Percentiles rank a stretch among this genome's conserved stretches.
Evolutionary conservation across 37 sponge, comb jelly and placozoan genomes (phyloP).

Genomic region (Ephydatia muelleri): DNA sequence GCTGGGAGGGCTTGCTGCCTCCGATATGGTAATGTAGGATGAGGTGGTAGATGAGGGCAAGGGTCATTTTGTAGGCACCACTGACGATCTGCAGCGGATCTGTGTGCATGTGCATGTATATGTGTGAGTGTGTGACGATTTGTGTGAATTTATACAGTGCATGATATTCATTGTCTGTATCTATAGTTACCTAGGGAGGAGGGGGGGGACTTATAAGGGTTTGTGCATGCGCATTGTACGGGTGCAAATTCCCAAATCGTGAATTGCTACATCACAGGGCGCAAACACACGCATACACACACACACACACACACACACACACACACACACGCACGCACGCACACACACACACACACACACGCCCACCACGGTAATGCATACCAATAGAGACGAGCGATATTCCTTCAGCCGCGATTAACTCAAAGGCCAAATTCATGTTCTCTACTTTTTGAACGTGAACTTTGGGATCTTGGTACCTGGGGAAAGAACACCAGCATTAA

Average conservation of each 20-base stretch:
- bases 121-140: too few relatives aligned
- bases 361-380: slow-evolving; percentile 12
- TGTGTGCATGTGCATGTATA: not conserved
- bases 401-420: not conserved
- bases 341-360: slow-evolving; percentile 18
- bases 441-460: not conserved
- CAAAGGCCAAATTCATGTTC: not conserved
- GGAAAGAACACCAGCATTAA: not conserved
- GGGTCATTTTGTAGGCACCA: not conserved
- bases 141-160: too few relatives aligned
- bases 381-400: slow-evolving; percentile 13
- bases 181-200: too few relatives aligned
- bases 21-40: not conserved
- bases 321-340: slow-evolving; percentile 25
- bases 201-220: too few relatives aligned
- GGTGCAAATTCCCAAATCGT: not conserved
- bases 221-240: not conserved
- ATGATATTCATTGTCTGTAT: too few relatives aligned
- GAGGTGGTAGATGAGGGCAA: not conserved
- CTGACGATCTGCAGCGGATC: not conserved
- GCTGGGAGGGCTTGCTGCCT: not conserved
- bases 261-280: not conserved
- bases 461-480: not conserved
- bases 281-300: slow-evolving; percentile 23
- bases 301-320: slow-evolving; percentile 46